Evolutionary conservation across 1,140 invertebrate genomes (phyloP).

Genomic region (Augochlora pura): DNA sequence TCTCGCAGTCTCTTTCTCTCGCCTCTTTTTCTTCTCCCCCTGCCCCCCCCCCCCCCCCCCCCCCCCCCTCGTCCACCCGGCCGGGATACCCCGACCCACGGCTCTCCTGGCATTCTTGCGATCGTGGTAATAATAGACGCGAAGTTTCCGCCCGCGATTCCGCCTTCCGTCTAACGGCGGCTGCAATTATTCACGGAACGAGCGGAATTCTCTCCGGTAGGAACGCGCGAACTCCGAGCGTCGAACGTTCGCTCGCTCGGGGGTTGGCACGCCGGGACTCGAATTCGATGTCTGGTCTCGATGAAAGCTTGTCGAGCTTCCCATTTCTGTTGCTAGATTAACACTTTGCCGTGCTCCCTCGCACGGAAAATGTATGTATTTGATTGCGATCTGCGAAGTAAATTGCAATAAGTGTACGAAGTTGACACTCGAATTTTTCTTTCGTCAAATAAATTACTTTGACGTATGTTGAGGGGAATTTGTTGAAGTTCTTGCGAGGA

Average conservation of each 20-base stretch:
- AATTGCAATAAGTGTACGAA: too few relatives aligned
- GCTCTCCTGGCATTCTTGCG: slow-evolving; percentile 50
- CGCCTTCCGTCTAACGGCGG: slow-evolving; percentile 39
- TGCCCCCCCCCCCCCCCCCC: too few relatives aligned
- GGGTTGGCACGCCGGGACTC: background rate
- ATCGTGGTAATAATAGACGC: slow-evolving; percentile 69
- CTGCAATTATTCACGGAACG: slow-evolving; percentile 65
- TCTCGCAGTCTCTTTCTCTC: slow-evolving; percentile 23
- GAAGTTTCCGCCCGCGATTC: slow-evolving; percentile 59
- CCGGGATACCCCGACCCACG: background rate
- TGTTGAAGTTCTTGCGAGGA: too few relatives aligned
- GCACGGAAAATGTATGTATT: too few relatives aligned
- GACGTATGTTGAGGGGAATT: too few relatives aligned
- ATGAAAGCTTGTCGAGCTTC: too few relatives aligned
- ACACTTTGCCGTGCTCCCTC: too few relatives aligned
- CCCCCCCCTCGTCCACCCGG: background rate
- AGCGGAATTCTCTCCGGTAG: slow-evolving; percentile 51
- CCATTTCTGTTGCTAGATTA: too few relatives aligned
- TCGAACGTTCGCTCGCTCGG: slow-evolving; percentile 4
- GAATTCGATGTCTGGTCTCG: background rate
- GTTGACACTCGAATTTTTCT: too few relatives aligned
- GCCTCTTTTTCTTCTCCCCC: slow-evolving; percentile 34
- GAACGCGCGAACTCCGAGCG: slow-evolving; percentile 22
- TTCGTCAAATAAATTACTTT: too few relatives aligned
- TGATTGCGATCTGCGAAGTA: too few relatives aligned